phyloP scores from a whole-genome alignment of 2,113 vertebrate genomes.

The Heliornis fulica region DNA sequence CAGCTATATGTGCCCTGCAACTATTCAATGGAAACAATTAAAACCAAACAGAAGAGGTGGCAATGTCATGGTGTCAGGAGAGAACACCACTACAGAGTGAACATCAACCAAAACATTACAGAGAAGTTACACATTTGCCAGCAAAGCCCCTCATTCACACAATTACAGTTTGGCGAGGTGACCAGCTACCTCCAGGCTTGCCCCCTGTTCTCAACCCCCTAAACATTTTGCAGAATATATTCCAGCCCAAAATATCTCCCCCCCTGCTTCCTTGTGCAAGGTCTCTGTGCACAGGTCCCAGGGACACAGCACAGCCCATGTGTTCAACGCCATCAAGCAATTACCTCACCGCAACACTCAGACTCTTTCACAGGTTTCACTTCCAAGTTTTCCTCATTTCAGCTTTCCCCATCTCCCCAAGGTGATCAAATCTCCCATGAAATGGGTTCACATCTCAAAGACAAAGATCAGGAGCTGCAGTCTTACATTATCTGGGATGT shows the following conservation, averaged over 20 bases:
- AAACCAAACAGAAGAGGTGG: neutral
- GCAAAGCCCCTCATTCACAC: neutral
- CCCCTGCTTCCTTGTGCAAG: neutral
- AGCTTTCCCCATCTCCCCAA: neutral
- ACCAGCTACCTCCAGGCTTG: neutral
- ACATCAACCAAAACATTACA: neutral
- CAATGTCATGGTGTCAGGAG: neutral
- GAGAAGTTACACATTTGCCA: neutral
- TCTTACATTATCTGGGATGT: conserved; percentile 83
- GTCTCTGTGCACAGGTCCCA: neutral
- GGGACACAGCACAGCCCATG: neutral
- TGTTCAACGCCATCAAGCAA: fast-evolving
- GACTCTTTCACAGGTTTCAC: neutral
- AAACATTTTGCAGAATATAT: neutral
- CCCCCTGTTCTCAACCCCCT: neutral
- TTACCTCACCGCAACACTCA: neutral
- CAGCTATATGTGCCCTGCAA: neutral
- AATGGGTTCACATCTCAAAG: neutral
- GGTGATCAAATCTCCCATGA: neutral
- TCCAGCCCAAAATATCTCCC: neutral
- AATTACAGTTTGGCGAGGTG: neutral
- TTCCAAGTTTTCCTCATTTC: neutral
- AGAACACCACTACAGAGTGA: neutral
- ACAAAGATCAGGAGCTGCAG: neutral
- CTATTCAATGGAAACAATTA: neutral